Evolutionary conservation across 2,797 vertebrate species (phyloP), one percentile per base, ranked within the genome.

Genomic region (Oceanodroma leucorhoa): DNA sequence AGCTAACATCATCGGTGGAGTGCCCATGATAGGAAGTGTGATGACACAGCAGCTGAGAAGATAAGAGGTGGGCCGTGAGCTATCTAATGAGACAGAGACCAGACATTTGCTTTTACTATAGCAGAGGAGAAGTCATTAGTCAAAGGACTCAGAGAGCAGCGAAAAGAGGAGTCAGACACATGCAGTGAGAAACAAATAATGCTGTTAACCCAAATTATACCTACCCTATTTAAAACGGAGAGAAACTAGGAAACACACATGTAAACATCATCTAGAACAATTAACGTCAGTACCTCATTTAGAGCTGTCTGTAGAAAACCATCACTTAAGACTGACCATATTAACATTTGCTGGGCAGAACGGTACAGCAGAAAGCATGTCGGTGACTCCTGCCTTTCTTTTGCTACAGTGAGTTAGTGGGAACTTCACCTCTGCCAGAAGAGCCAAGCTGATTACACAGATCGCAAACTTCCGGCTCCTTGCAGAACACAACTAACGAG

Each of bases 401-500:
- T 14, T 2, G 0, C 66, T 32, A 10, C 34, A 10, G 40, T 5
- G 27, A 62, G 38, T 13, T 3, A 11, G 8, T 14, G 51, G 54
- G 38, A 70, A 24, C 45, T 29, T 61, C 8, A 24, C 9, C 60
- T 32, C 36, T 43, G 70, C n/a, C 50, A 40, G 30, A 8, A 66
- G 18, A 72, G 17, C 11, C 21, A 5, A 16, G 29, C 54, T 21
- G 57, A 21, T 21, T 1, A 36, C 12, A 60, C 29, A 76, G 29
- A 22, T 3, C 14, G 8, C 36, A 32, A n/a, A 19, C 17, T 38
- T 36, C 55, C 43, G 19, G 26, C 76, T 69, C 75, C 64, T 60
- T 6, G 2, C 21, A 66, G 58, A 30, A 61, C 5, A 14, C 14
- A 67, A 20, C 38, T 13, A 22, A 34, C 0, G 0, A 65, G 61